Percentiles rank a stretch among this genome's conserved stretches.
Evolutionary conservation across 2,113 vertebrate species (phyloP).

Genomic region (Rhea americana): DNA sequence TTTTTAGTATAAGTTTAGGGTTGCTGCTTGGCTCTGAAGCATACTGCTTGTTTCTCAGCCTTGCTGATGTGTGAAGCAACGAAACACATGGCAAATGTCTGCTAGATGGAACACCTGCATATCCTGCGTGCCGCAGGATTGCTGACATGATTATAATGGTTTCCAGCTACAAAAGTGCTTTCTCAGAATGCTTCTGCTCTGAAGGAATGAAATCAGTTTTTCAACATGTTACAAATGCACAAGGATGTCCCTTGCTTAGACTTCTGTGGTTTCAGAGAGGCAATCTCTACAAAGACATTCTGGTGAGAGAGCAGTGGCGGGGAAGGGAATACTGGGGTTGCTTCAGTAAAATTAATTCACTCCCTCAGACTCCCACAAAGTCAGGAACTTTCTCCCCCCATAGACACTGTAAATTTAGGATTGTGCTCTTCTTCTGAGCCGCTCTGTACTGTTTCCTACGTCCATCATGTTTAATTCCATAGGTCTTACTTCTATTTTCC

Average conservation of each 20-base stretch:
- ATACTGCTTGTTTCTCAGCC: background rate
- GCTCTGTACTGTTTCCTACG: background rate
- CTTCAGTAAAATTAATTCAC: background rate
- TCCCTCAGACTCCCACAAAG: background rate
- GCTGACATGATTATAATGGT: background rate
- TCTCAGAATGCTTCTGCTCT: background rate
- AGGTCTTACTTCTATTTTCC: background rate
- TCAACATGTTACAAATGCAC: background rate
- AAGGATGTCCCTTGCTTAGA: background rate
- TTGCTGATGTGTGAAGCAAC: background rate
- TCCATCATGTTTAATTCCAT: background rate
- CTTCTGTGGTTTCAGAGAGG: background rate
- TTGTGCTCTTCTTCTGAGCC: background rate
- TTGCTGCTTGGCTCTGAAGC: background rate
- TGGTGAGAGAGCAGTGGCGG: background rate
- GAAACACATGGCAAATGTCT: background rate
- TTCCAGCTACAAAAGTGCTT: slow-evolving; percentile 43
- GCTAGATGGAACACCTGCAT: slow-evolving; percentile 48
- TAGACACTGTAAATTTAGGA: background rate
- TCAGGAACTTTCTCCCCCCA: background rate
- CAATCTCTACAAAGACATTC: background rate
- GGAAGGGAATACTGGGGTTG: background rate
- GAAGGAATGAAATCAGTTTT: slow-evolving; percentile 1
- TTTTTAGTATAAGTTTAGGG: background rate
- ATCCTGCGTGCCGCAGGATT: background rate